phyloP scores from a whole-genome alignment of 2,888 invertebrate genomes.

The Dicranocentrus wangi region DNA sequence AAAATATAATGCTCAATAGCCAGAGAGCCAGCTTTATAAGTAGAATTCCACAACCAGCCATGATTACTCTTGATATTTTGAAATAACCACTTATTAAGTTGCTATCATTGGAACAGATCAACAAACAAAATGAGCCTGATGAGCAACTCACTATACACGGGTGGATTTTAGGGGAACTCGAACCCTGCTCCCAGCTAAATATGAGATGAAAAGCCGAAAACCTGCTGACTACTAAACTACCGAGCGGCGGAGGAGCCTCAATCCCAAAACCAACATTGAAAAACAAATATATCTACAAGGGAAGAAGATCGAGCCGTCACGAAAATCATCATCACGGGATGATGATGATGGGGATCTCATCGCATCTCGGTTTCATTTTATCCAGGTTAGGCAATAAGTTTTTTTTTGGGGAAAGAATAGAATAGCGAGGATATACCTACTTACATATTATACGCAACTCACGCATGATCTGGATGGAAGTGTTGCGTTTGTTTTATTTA shows the following conservation, averaged over 20 bases:
- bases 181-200: no score
- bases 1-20: neutral
- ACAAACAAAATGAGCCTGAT: slow-evolving; percentile 38
- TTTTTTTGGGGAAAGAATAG: neutral
- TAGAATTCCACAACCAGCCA: neutral
- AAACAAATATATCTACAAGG: slow-evolving; percentile 18
- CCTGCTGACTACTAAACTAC: slow-evolving; percentile 39
- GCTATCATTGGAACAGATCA: slow-evolving; percentile 30
- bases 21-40: neutral
- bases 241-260: neutral
- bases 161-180: slow-evolving; percentile 1
- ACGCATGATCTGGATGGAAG: no score
- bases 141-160: neutral
- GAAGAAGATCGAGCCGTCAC: slow-evolving; percentile 7
- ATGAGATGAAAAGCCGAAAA: slow-evolving; percentile 22
- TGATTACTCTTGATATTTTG: slow-evolving; percentile 13
- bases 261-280: slow-evolving; percentile 29
- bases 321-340: slow-evolving; percentile 14
- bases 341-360: no score
- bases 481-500: no score
- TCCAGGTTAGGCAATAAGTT: no score
- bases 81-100: slow-evolving; percentile 22
- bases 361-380: no score
- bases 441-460: no score
- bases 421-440: no score